Evolutionary conservation across 2,888 invertebrate genomes (phyloP), one percentile per base, ranked within the genome.

Genomic region (Prenolepis imparis): DNA sequence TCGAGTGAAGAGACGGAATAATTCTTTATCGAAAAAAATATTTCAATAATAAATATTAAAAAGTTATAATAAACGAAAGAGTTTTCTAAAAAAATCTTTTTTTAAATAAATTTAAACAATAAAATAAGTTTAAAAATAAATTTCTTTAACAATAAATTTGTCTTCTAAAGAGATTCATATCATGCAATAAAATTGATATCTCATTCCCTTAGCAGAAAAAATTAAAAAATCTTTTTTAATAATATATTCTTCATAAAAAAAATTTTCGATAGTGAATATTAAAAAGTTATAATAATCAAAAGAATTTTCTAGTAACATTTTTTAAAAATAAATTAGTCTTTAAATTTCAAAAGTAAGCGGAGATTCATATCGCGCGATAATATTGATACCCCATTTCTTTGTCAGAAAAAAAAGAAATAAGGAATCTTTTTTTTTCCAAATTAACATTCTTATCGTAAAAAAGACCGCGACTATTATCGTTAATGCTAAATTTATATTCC

Each of bases 401-500:
- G 9, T 21, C 28, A 28, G n/a, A 15, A 15, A 39, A 12, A 24
- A 55, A 32, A 2, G 24, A 18, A 44, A 52, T 8, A 8, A 52
- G n/a, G 15, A 4, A n/a, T 52, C 2, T n/a, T n/a, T 59, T 18
- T 48, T 36, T 66, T 68, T 57, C 36, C 15, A 1, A 80, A 72
- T 72, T 59, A 44, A 24, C n/a, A 72, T 59, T 72, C 21, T 72
- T 24, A 59, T n/a, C 28, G 44, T n/a, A 21, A 77, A 52, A 52
- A n/a, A 52, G 48, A 15, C 44, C 72, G 39, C 59, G 32, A 70
- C n/a, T 44, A 72, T 59, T 59, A 59, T 70, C 72, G 44, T 70
- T 44, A 55, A 72, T 72, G 59, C 32, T 72, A 59, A 72, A 80
- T 59, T 78, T 77, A 68, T 77, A 77, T 67, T 72, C 78, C 44